A percentile compares a stretch with the other conserved stretches of the same genome.
Conservation (phyloP, 2,113 vertebrate species). For the Cyanoramphus novaezelandiae region DNA sequence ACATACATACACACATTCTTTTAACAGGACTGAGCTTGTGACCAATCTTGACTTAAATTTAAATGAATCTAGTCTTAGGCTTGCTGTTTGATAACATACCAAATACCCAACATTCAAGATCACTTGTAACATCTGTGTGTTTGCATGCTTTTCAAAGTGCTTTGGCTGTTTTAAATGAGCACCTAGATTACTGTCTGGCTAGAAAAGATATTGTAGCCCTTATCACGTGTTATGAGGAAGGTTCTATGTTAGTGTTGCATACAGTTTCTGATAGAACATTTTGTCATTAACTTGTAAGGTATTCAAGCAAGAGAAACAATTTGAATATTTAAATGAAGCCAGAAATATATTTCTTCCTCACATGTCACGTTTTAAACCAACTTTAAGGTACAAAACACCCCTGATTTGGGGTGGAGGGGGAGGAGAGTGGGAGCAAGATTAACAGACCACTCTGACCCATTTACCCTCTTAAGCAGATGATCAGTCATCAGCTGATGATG, state of each 20-base stretch:
- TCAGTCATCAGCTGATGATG: constrained; percentile 40
- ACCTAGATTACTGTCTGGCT: background rate
- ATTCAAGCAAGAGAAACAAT: background rate
- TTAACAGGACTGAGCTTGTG: background rate
- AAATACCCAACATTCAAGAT: background rate
- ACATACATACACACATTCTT: background rate
- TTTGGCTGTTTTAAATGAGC: background rate
- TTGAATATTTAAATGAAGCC: background rate
- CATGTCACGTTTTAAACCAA: background rate
- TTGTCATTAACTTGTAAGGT: background rate
- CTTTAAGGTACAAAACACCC: background rate
- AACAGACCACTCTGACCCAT: constrained; percentile 46
- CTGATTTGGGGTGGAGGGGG: background rate
- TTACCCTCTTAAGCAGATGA: constrained; percentile 55
- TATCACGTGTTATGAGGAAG: background rate
- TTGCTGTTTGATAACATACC: background rate
- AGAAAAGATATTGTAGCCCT: background rate
- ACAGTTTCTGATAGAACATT: background rate
- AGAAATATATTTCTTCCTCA: background rate
- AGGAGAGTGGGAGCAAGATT: background rate
- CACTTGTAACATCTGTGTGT: background rate
- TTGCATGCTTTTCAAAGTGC: background rate
- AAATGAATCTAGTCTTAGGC: background rate
- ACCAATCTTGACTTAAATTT: background rate
- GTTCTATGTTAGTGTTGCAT: background rate